A percentile compares a stretch with the other conserved stretches of the same genome.
Conservation (phyloP, 2,888 invertebrate species). For the Tridacna gigas region DNA sequence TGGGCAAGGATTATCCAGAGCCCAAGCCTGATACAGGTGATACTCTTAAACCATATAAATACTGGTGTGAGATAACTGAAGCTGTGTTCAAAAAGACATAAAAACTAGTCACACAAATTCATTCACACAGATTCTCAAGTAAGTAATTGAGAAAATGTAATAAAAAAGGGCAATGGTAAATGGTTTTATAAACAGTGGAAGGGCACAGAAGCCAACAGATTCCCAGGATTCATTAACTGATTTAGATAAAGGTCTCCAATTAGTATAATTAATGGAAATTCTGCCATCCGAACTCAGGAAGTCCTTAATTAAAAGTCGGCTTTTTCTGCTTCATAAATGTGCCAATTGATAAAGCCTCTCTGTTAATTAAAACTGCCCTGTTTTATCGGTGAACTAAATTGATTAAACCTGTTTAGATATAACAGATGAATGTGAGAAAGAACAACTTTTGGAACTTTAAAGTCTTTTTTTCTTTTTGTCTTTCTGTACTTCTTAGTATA, state of each 20-base stretch:
- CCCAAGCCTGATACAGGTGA: too few species aligned
- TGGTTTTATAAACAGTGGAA: conserved; percentile 9
- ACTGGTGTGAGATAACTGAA: too few species aligned
- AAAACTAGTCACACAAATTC: too few species aligned
- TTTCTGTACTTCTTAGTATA: too few species aligned
- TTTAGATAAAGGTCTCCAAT: conserved; percentile 65
- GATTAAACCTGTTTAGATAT: conserved; percentile 20
- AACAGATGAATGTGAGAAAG: too few species aligned
- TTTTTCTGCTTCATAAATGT: conserved; percentile 65
- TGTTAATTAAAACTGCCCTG: conserved; percentile 53
- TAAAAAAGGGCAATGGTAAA: conserved; percentile 1
- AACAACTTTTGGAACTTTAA: too few species aligned
- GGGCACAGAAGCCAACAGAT: conserved; percentile 45
- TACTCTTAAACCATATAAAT: too few species aligned
- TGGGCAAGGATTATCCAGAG: too few species aligned
- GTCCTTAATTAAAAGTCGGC: conserved; percentile 54
- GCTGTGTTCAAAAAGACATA: too few species aligned
- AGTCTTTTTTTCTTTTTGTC: too few species aligned
- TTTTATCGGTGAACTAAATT: conserved; percentile 7
- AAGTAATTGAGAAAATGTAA: background rate
- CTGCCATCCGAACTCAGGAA: conserved; percentile 53
- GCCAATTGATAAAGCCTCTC: conserved; percentile 63
- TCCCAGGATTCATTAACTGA: conserved; percentile 58
- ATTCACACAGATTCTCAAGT: too few species aligned
- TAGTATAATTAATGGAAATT: conserved; percentile 63